Evolutionary conservation across 2,888 invertebrate genomes (phyloP).

Genomic region (Callyntrura guangdongensis): DNA sequence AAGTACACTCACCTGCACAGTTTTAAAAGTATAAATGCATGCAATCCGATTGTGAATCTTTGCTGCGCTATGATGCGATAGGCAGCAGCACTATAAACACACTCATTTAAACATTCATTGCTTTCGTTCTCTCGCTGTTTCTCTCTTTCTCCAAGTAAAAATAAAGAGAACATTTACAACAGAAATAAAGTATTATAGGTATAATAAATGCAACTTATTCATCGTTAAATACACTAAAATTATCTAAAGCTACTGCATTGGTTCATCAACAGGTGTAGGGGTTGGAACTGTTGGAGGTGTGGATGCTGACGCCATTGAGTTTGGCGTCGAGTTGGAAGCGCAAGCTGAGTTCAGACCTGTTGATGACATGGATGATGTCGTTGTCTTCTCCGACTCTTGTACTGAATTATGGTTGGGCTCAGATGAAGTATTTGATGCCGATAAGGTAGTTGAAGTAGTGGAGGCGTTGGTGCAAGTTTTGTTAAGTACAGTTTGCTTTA

Average conservation of each 20-base stretch:
- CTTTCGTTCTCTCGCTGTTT: not conserved
- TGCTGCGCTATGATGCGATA: constrained; percentile 72
- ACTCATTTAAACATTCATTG: constrained; percentile 31
- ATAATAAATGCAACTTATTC: constrained; percentile 71
- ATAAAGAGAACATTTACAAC: constrained; percentile 6
- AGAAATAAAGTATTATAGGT: constrained; percentile 18
- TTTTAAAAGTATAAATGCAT: constrained; percentile 60
- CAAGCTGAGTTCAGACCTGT: constrained; percentile 81
- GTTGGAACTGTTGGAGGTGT: constrained; percentile 80
- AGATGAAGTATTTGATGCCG: constrained; percentile 65
- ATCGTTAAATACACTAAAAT: constrained; percentile 67
- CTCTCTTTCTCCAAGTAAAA: not conserved
- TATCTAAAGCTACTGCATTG: constrained; percentile 79
- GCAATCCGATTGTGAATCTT: constrained; percentile 45
- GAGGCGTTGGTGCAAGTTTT: constrained; percentile 17
- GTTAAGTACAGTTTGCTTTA: constrained; percentile 80
- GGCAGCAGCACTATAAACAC: constrained; percentile 62
- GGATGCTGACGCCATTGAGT: constrained; percentile 80
- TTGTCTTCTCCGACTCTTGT: constrained; percentile 78
- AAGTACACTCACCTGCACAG: constrained; percentile 68
- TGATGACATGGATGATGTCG: constrained; percentile 80
- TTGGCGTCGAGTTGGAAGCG: constrained; percentile 80
- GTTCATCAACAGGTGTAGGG: constrained; percentile 80
- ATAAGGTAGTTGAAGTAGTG: not conserved
- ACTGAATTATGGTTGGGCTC: constrained; percentile 78